phyloP scores from a whole-genome alignment of 2,113 vertebrate species.

The Pithys albifrons region DNA sequence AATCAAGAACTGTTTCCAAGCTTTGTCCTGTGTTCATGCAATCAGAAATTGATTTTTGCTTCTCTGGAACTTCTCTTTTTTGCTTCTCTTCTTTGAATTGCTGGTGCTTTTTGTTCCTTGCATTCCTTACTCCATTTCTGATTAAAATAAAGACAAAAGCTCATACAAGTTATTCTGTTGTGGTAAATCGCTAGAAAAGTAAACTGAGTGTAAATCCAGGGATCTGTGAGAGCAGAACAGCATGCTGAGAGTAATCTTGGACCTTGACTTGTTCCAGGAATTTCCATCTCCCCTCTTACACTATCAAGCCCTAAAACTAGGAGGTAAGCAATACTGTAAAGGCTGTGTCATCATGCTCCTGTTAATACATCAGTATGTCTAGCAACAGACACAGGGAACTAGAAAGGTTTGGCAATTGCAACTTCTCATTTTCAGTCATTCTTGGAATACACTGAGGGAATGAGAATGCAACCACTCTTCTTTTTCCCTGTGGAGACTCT shows the following conservation, averaged over 20 bases:
- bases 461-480: neutral
- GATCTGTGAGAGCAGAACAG: neutral
- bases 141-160: neutral
- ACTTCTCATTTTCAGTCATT: neutral
- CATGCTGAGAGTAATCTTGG: neutral
- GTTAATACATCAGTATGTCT: neutral
- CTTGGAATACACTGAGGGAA: neutral
- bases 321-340: neutral
- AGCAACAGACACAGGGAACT: neutral
- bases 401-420: neutral
- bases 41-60: conserved; percentile 31
- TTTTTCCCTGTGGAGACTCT: neutral
- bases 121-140: neutral
- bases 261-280: neutral
- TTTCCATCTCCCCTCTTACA: neutral
- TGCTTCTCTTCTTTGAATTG: too few relatives aligned
- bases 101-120: neutral
- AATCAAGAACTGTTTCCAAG: conserved; percentile 28
- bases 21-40: conserved; percentile 21
- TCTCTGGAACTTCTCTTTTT: too few relatives aligned
- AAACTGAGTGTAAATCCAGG: neutral
- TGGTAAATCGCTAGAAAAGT: neutral
- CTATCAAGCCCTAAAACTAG: neutral
- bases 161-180: neutral
- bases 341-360: neutral